A percentile compares a stretch with the other conserved stretches of the same genome.
phyloP scores from a whole-genome alignment of 2,797 vertebrate species.

The Poecilia picta region DNA sequence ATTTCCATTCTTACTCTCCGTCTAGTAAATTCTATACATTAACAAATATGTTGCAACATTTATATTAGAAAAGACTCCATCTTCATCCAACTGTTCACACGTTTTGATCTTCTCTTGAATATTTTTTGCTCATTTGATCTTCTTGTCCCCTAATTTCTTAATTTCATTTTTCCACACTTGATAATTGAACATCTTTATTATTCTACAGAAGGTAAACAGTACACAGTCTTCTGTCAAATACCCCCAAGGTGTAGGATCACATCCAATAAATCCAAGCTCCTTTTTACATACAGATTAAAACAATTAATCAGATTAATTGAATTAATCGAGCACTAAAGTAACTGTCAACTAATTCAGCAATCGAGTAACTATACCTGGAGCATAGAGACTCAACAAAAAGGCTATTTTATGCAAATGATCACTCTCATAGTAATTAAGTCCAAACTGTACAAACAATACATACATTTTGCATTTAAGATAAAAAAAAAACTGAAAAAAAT shows the following conservation, averaged over 20 bases:
- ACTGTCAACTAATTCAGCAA: too few species aligned
- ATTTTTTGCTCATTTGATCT: constrained; percentile 9
- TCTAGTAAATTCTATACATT: constrained; percentile 53
- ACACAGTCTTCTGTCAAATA: neutral
- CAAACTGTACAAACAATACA: too few species aligned
- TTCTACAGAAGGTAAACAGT: neutral
- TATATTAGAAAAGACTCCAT: constrained; percentile 1
- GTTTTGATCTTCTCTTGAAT: constrained; percentile 20
- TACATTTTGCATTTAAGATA: too few species aligned
- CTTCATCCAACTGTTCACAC: constrained; percentile 15
- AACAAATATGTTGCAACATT: constrained; percentile 18
- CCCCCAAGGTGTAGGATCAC: neutral
- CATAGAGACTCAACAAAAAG: too few species aligned
- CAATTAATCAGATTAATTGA: too few species aligned
- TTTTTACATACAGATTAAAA: neutral
- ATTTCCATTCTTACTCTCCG: constrained; percentile 50
- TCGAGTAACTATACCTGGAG: too few species aligned
- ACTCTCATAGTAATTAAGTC: too few species aligned
- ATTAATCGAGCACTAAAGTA: too few species aligned
- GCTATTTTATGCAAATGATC: too few species aligned
- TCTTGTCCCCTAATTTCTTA: neutral
- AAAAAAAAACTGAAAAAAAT: too few species aligned
- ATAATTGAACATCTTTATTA: neutral
- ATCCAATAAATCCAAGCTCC: neutral
- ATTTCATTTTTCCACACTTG: neutral